These are phyloP conservation scores for Rhinogobio ventralis DNA, from an alignment of 2,797 vertebrate species.

Conservation along the genomic window DNA sequence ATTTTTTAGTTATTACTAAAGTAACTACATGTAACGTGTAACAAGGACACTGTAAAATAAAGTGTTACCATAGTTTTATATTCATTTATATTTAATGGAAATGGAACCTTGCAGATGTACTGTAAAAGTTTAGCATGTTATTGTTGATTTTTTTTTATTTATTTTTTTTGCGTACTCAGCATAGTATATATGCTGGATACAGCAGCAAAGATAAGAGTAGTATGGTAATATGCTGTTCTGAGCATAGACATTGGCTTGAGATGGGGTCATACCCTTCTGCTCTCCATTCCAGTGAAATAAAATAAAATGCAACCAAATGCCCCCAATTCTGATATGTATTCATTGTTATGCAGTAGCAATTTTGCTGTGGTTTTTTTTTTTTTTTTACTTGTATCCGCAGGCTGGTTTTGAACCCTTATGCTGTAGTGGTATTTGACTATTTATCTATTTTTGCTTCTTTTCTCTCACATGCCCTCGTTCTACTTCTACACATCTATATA, in stretches of 20 bases:
- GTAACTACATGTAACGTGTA: no score
- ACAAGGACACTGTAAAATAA: no score
- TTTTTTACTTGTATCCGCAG: not conserved
- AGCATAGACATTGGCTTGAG: constrained; percentile 8
- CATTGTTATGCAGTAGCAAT: constrained; percentile 1
- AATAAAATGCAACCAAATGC: constrained; percentile 10
- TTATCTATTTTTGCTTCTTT: not conserved
- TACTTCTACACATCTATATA: not conserved
- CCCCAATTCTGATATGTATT: not conserved
- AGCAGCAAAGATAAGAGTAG: not conserved
- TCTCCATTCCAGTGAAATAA: not conserved
- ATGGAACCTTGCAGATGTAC: not conserved
- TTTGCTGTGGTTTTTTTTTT: not conserved
- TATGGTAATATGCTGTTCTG: not conserved
- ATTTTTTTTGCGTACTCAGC: not conserved
- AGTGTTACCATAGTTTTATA: not conserved
- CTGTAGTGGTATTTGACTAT: not conserved
- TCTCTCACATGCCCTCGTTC: not conserved
- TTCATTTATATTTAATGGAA: not conserved
- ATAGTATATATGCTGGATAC: not conserved
- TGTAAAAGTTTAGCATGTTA: not conserved
- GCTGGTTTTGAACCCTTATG: not conserved
- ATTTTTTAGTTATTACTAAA: no score
- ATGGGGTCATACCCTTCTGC: not conserved
- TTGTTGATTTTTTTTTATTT: not conserved